Evolutionary conservation across 2,888 invertebrate genomes (phyloP), one percentile per base, ranked within the genome.

Genomic region (Empis livida): DNA sequence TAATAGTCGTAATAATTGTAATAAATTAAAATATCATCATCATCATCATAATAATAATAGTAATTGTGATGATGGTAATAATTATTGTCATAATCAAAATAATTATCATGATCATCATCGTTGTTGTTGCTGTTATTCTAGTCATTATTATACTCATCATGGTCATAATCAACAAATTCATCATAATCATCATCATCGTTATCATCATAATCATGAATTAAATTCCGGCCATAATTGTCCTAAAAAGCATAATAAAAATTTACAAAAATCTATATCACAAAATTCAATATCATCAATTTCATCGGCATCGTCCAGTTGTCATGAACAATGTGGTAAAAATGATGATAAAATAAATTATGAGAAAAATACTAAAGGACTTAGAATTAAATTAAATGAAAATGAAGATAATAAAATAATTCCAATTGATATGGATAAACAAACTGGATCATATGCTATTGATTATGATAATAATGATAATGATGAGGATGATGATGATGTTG

Each of bases 401-500:
- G 23, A 6, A 27, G 8, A 27, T 27, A 27, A 27, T 27, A 27
- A 27, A 27, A 5, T 5, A 27, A 27, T 27, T 8, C 9, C 23
- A 27, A 27, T 27, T 27, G 2, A 13, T n/a, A 35, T 35, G 10
- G 1, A 16, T 45, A 17, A 14, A 10, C 32, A 15, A 32, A 42
- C 8, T 15, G 23, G 3, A 27, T 27, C 42, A 30, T 16, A 13
- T 43, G 42, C 37, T 10, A 55, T 58, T 35, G 59, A 59, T 42
- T 58, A 60, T 31, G 61, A 61, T 50, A 61, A 59, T 15, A 51
- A 51, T 13, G 52, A 49, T 5, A 47, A 30, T 15, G 51, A 48
- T 15, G 51, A 48, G 1, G 47, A 49, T 23, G 45, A 48, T 14
- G 49, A 52, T 16, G 47, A 50, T 37, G 35, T 35, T 37, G 42